These are phyloP conservation scores for Ellobium chinense DNA, from an alignment of 2,888 invertebrate species.

Conservation along the genomic window DNA sequence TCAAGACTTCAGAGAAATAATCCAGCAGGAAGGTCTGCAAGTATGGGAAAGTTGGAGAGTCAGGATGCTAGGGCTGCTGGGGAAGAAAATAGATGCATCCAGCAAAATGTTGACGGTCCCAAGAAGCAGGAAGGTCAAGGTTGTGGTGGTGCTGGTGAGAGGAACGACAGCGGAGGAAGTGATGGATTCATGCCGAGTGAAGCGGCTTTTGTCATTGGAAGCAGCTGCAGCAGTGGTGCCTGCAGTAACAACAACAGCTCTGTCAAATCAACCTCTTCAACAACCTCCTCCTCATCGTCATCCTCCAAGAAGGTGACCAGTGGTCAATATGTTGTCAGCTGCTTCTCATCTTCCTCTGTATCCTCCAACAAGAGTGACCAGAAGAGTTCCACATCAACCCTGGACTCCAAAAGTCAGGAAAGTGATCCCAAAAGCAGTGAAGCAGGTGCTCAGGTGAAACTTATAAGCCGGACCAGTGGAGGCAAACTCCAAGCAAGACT, in stretches of 20 bases:
- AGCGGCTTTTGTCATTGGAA: not conserved
- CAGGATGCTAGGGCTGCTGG: not conserved
- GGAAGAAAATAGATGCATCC: not conserved
- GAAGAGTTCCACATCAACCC: constrained; percentile 34
- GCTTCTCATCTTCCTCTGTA: constrained; percentile 33
- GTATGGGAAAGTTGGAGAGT: not conserved
- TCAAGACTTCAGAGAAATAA: constrained; percentile 14
- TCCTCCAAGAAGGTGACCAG: constrained; percentile 34
- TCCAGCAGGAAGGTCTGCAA: not conserved
- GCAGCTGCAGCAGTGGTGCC: not conserved
- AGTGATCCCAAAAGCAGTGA: not conserved
- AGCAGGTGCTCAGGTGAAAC: not conserved
- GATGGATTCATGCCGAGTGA: constrained; percentile 36
- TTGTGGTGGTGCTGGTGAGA: not conserved
- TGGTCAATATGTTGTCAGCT: constrained; percentile 43
- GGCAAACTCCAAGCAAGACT: not conserved
- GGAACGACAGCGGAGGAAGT: constrained; percentile 28
- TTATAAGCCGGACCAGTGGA: not conserved
- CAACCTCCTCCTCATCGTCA: constrained; percentile 34
- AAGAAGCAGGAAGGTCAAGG: not conserved
- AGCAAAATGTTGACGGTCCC: not conserved
- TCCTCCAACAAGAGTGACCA: constrained; percentile 26
- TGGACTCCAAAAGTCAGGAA: constrained; percentile 29
- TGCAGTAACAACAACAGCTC: constrained; percentile 5
- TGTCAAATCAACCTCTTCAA: not conserved